Evolutionary conservation across 2,888 invertebrate genomes (phyloP).

Genomic region (Tenthredo distinguenda): DNA sequence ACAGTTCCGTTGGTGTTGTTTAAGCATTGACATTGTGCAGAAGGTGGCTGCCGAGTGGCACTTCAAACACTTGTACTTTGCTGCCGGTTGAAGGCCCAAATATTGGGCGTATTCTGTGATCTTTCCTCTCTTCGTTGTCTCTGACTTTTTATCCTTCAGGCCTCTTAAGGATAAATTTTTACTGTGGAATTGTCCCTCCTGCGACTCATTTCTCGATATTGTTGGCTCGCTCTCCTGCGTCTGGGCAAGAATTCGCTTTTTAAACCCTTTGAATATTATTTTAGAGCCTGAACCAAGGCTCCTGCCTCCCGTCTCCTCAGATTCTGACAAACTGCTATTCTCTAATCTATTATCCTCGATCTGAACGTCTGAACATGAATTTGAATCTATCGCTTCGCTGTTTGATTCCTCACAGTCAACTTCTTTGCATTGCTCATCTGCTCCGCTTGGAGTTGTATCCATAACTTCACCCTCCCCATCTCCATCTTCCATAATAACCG

Average conservation of each 20-base stretch:
- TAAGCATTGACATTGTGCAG: constrained; percentile 83
- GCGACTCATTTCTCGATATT: constrained; percentile 2
- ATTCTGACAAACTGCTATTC: constrained; percentile 27
- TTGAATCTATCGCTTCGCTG: not conserved
- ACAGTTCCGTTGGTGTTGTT: constrained; percentile 86
- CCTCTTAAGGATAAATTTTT: constrained; percentile 55
- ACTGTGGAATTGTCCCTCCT: not conserved
- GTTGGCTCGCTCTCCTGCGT: constrained; percentile 65
- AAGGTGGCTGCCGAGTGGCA: constrained; percentile 85
- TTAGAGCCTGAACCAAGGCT: constrained; percentile 61
- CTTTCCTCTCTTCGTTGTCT: constrained; percentile 68
- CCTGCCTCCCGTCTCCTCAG: constrained; percentile 61
- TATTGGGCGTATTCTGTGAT: constrained; percentile 85
- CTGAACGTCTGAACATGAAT: constrained; percentile 15
- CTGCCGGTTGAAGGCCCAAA: constrained; percentile 85
- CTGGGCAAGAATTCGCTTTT: constrained; percentile 72
- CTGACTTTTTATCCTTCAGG: constrained; percentile 60
- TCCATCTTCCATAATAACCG: constrained; percentile 76
- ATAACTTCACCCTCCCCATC: constrained; percentile 71
- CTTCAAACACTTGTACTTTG: constrained; percentile 87
- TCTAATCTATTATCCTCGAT: constrained; percentile 27
- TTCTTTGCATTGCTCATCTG: constrained; percentile 39
- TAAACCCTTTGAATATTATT: constrained; percentile 71
- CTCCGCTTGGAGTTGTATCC: constrained; percentile 67
- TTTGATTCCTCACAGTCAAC: constrained; percentile 59